Evolutionary conservation across 2,113 vertebrate genomes (phyloP).

Genomic region (Lycocorax pyrrhopterus): DNA sequence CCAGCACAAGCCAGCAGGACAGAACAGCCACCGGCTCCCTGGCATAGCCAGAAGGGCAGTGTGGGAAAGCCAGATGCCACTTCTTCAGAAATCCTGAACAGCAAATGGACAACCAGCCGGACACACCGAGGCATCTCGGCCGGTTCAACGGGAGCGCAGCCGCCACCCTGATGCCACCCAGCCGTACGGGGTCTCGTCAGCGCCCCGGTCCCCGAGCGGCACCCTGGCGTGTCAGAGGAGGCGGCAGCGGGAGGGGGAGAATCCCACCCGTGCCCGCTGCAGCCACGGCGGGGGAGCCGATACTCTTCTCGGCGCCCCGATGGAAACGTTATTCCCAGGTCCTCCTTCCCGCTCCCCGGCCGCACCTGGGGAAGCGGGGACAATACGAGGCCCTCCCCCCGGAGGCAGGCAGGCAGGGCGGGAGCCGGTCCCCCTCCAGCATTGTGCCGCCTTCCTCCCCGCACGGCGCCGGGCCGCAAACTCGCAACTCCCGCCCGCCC

Average conservation of each 20-base stretch:
- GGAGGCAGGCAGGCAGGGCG: not conserved
- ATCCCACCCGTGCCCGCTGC: not conserved
- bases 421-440: not conserved
- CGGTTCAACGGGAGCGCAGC: not conserved
- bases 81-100: fast-evolving
- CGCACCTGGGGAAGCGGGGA: not conserved
- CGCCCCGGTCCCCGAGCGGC: not conserved
- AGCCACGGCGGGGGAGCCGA: not conserved
- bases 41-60: not conserved
- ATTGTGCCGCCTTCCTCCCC: not conserved
- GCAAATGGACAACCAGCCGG: not conserved
- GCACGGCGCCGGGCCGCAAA: not conserved
- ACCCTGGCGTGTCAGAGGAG: not conserved
- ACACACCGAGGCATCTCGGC: not conserved
- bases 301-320: not conserved
- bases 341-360: not conserved
- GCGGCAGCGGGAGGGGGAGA: fast-evolving
- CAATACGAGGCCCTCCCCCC: not conserved
- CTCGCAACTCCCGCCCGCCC: not conserved
- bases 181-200: fast-evolving
- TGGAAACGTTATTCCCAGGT: not conserved
- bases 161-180: not conserved
- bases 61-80: not conserved
- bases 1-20: not conserved
- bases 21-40: fast-evolving